Evolutionary conservation across 2,888 invertebrate species (phyloP), one percentile per base, ranked within the genome.

Genomic region (Drosophila birchii): DNA sequence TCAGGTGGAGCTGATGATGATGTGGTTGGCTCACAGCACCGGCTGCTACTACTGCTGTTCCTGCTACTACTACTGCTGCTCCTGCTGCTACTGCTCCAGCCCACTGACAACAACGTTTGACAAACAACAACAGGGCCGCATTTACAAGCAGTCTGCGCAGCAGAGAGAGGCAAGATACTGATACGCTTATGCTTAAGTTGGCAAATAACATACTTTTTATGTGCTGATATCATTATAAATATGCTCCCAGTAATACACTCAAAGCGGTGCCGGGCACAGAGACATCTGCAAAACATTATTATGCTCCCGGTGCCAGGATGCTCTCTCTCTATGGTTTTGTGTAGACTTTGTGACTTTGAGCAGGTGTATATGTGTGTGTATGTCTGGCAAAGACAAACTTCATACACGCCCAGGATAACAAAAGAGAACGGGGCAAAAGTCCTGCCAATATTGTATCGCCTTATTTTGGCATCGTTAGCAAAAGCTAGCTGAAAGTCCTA

Each of bases 131-230:
- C 70, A 56, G 47, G 29, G 29, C 62, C 34, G 69, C 47, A 26
- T 29, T 67, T 63, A 64, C 53, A 64, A 34, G 67, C 54, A 29
- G 54, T 12, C 44, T n/a, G 34, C 16, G 34, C 20, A 18, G 9
- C 20, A 1, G 18, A 38, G 38, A 18, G 38, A 20, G 38, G 26
- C 29, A 9, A 16, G 12, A 43, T 34, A 54, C 41, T 76, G 75
- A 75, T 76, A 76, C 47, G 70, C 70, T 70, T 76, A 60, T 70
- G 63, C 60, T 76, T 76, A 76, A 76, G 77, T 76, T 76, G 75
- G 71, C 77, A 76, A 75, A 75, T 76, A 76, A 76, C 77, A 75
- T 77, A 44, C 70, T 70, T 76, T 76, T 76, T 76, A 75, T 75
- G 58, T 62, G 75, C 75, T 68, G 75, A 75, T 75, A 75, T 75